phyloP scores from a whole-genome alignment of 2,888 invertebrate species.

The Ceraclea dissimilis region DNA sequence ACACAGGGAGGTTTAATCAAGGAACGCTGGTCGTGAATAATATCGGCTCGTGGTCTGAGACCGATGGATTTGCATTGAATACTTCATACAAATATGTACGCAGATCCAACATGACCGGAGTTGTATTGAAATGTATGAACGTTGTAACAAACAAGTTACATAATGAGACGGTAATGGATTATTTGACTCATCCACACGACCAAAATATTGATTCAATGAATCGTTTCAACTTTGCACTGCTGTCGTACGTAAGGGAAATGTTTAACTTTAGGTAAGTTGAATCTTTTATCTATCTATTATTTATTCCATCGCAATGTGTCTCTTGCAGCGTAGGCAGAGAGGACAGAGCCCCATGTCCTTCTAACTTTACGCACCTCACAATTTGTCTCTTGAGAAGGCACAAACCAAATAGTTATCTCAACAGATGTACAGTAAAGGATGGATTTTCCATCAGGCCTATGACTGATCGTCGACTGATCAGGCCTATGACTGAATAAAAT shows the following conservation, averaged over 20 bases:
- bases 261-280: conserved; percentile 60
- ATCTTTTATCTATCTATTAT: no score
- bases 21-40: conserved; percentile 42
- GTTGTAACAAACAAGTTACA: conserved; percentile 43
- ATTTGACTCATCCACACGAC: conserved; percentile 43
- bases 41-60: conserved; percentile 43
- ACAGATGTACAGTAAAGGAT: no score
- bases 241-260: conserved; percentile 53
- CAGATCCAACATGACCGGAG: conserved; percentile 48
- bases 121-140: conserved; percentile 47
- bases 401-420: no score
- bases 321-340: no score
- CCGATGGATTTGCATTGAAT: conserved; percentile 27
- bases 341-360: no score
- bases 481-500: no score
- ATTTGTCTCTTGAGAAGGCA: no score
- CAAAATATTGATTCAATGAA: conserved; percentile 55
- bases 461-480: no score
- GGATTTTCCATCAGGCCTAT: no score
- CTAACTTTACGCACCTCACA: no score
- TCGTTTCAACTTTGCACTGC: conserved; percentile 53
- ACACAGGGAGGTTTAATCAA: conserved; percentile 47
- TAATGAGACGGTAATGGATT: conserved; percentile 40
- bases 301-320: no score
- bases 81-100: conserved; percentile 33